A percentile compares a stretch with the other conserved stretches of the same genome.
phyloP scores from a whole-genome alignment of 2,888 invertebrate genomes.

The Apamea sordens region DNA sequence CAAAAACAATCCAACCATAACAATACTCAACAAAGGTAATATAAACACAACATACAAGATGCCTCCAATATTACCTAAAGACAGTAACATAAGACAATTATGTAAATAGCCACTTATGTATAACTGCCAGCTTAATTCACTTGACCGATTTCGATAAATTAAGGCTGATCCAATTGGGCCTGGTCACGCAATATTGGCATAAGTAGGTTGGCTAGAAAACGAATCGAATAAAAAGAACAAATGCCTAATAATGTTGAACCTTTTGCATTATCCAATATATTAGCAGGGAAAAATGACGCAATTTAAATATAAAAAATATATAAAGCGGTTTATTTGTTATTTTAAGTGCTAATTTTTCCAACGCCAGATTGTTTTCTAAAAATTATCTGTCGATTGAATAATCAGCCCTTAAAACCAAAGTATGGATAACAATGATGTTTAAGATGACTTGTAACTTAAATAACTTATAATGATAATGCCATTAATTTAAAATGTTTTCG shows the following conservation, averaged over 20 bases:
- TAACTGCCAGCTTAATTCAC: constrained; percentile 48
- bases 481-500: constrained; percentile 37
- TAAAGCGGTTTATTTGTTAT: neutral
- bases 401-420: neutral
- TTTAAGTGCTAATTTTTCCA: no score
- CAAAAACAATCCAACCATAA: neutral
- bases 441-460: neutral
- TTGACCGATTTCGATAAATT: constrained; percentile 64
- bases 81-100: constrained; percentile 52
- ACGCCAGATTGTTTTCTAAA: no score
- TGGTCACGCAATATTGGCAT: constrained; percentile 58
- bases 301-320: neutral
- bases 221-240: constrained; percentile 35
- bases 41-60: constrained; percentile 7
- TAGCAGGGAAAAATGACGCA: neutral
- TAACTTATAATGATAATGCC: constrained; percentile 34
- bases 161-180: constrained; percentile 47
- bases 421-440: constrained; percentile 33
- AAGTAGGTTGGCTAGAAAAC: constrained; percentile 38
- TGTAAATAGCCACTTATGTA: constrained; percentile 53
- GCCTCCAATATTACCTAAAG: constrained; percentile 17
- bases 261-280: constrained; percentile 8
- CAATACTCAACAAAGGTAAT: neutral
- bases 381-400: no score
- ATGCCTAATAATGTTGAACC: constrained; percentile 17